Percentiles rank a stretch among this genome's conserved stretches.
Evolutionary conservation across 2,113 vertebrate species (phyloP).

Genomic region (Cephalopterus ornatus): DNA sequence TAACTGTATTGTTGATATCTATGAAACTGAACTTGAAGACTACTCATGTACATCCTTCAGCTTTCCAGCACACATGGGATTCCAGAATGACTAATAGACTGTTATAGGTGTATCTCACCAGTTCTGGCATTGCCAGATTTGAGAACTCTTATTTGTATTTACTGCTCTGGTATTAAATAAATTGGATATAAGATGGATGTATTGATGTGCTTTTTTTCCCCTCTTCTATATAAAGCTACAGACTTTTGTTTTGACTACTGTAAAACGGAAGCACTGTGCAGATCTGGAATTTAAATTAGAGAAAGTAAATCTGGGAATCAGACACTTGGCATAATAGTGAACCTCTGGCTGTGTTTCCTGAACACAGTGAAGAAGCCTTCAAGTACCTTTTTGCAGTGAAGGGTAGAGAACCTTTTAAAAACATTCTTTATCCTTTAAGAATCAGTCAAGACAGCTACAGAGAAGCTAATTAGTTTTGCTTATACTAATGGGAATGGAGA

Average conservation of each 20-base stretch:
- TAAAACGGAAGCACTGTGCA: not conserved
- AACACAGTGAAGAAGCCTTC: not conserved
- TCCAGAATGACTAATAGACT: not conserved
- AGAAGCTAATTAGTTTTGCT: not conserved
- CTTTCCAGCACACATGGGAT: not conserved
- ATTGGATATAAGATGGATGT: not conserved
- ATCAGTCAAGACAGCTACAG: not conserved
- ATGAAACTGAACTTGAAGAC: not conserved
- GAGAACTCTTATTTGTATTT: not conserved
- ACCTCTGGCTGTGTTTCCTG: not conserved
- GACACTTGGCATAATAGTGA: not conserved
- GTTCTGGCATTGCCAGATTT: not conserved
- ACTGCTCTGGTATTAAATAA: slow-evolving; percentile 27
- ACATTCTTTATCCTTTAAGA: not conserved
- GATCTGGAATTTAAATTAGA: not conserved
- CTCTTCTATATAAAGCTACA: not conserved
- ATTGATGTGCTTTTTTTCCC: not conserved
- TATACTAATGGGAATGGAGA: not conserved
- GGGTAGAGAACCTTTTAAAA: not conserved
- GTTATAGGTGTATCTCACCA: not conserved
- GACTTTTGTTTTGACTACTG: not conserved
- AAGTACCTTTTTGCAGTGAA: not conserved
- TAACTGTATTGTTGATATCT: not conserved
- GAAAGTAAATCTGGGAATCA: not conserved
- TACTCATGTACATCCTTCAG: not conserved